Conservation (phyloP, 2,797 vertebrate genomes). For the Stomatorhinus walkeri region DNA sequence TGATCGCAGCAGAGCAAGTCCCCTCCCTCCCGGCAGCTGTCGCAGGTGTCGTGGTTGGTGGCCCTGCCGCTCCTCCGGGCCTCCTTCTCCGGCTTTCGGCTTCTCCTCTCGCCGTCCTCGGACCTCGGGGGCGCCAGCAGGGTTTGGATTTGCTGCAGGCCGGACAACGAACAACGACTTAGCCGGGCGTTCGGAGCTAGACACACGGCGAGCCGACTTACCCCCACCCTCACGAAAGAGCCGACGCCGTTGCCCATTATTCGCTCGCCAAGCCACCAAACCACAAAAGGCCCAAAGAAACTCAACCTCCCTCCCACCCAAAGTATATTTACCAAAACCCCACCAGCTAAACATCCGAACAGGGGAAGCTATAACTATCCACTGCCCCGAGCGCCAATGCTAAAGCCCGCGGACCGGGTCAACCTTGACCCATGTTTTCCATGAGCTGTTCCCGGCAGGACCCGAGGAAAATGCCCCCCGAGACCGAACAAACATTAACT, state of each 20-base stretch:
- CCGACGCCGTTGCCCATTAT: background rate
- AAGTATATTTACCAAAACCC: background rate
- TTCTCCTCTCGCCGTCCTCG: slow-evolving; percentile 86
- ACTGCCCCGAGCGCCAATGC: background rate
- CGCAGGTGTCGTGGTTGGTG: slow-evolving; percentile 97
- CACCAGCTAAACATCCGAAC: background rate
- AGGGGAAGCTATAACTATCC: background rate
- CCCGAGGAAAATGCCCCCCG: background rate
- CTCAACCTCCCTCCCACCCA: background rate
- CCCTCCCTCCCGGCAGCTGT: slow-evolving; percentile 95
- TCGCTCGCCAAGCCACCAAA: background rate
- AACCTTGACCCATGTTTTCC: background rate
- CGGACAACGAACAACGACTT: background rate
- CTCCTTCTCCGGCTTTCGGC: slow-evolving; percentile 84
- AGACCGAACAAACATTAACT: background rate
- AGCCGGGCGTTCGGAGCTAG: background rate
- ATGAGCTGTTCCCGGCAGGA: background rate
- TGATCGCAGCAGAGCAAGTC: slow-evolving; percentile 95
- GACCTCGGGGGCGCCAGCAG: slow-evolving; percentile 92
- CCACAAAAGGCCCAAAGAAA: background rate
- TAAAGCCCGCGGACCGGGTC: background rate
- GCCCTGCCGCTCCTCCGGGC: slow-evolving; percentile 87
- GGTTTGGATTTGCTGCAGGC: slow-evolving; percentile 88
- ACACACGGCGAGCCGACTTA: background rate
- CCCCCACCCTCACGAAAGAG: background rate